Base-by-base conservation (phyloP, 2,888 invertebrate species). In the Tachystola acroxantha region DNA sequence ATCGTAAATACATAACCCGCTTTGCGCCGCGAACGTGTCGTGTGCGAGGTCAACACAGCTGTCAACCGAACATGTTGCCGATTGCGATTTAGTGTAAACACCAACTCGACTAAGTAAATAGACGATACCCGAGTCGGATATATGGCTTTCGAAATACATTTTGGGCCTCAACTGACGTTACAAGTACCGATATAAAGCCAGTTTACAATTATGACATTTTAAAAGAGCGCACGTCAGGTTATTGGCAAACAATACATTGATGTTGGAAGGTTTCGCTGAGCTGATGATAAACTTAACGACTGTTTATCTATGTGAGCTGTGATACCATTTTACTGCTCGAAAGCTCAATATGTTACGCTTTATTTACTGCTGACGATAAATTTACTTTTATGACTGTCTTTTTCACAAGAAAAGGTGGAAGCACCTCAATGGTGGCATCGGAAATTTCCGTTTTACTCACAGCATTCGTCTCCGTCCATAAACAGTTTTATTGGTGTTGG, bases 331-430 rank as follows among this genome's bases (percentile, higher is more conserved):
- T 69, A 73, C 62, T 60, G 57, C 64, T 64, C 34, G 43, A 64
- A 73, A 67, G 57, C 65, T 66, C 71, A 78, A 76, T 76, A 75
- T 74, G 75, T 79, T 70, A 72, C 71, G 63, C 64, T 67, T 77
- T 81, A 81, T 82, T 82, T 78, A 81, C 75, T 72, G 61, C 61
- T 52, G 60, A 64, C 65, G 43, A 80, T 82, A 82, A 82, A 82
- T 78, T 78, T 70, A 52, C 55, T 75, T 80, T 82, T 81, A 81
- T 79, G 74, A 68, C 75, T 65, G 69, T 71, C 73, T 78, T 77
- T 78, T 77, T 71, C 62, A 65, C 64, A 71, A 68, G 67, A 66
- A 71, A 71, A 61, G 52, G 56, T 59, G 47, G 55, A 32, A 52
- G 34, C 45, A 57, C 52, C 59, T 55, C 51, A 45, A 45, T 39